A percentile compares a stretch with the other conserved stretches of the same genome.
These are phyloP conservation scores for Misgurnus mizolepis DNA, from an alignment of 2,113 vertebrate species.

Conservation along the genomic window DNA sequence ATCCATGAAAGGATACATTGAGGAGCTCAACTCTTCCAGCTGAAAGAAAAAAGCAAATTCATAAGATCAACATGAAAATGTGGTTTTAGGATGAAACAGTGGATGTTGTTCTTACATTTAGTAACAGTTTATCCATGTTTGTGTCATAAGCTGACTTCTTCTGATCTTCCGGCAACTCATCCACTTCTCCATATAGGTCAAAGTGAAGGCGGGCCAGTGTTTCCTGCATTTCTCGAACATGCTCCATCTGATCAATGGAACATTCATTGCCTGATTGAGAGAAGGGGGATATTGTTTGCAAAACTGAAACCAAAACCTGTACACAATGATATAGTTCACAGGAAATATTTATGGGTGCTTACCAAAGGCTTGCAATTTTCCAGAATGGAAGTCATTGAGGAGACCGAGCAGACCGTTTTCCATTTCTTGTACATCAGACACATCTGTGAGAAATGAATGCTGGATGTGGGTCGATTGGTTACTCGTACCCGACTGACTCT, in stretches of 20 bases:
- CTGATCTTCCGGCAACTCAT: constrained; percentile 91
- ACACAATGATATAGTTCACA: neutral
- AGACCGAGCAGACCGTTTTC: constrained; percentile 94
- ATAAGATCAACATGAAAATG: neutral
- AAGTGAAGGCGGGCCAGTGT: constrained; percentile 93
- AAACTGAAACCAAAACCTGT: neutral
- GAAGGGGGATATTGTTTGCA: neutral
- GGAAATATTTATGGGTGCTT: constrained; percentile 35
- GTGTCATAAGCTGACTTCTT: constrained; percentile 84
- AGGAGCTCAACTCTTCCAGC: constrained; percentile 98
- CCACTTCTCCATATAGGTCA: constrained; percentile 91
- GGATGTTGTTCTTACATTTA: constrained; percentile 79
- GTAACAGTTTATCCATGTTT: constrained; percentile 92
- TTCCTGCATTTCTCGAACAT: constrained; percentile 96
- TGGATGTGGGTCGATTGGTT: constrained; percentile 82
- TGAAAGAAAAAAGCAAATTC: constrained; percentile 66
- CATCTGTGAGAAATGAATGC: constrained; percentile 96
- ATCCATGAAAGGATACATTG: constrained; percentile 94
- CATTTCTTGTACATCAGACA: constrained; percentile 98
- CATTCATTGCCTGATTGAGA: constrained; percentile 87
- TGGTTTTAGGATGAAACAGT: neutral
- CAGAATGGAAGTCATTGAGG: constrained; percentile 97
- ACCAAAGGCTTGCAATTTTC: constrained; percentile 98
- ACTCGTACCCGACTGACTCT: constrained; percentile 77
- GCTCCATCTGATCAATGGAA: constrained; percentile 97